A percentile compares a stretch with the other conserved stretches of the same genome.
These are phyloP conservation scores for Drosophila lini DNA, from an alignment of 1,140 invertebrate species.

Conservation along the genomic window DNA sequence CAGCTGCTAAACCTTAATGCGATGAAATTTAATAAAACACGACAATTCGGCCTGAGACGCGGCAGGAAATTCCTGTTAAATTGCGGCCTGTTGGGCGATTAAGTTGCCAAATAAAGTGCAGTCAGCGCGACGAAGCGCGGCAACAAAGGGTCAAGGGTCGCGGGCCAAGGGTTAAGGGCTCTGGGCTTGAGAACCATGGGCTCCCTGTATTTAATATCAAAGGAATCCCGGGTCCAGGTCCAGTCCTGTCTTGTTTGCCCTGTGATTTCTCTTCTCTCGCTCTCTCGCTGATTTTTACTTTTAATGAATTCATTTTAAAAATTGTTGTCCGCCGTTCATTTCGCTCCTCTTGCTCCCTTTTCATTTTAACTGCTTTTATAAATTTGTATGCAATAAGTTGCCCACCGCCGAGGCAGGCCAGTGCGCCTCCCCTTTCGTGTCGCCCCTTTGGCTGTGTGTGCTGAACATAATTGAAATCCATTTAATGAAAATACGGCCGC, in stretches of 20 bases:
- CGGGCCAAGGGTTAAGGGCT: constrained; percentile 15
- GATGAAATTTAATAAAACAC: constrained; percentile 76
- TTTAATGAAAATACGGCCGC: constrained; percentile 79
- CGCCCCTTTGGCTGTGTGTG: constrained; percentile 24
- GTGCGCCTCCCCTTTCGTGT: constrained; percentile 6
- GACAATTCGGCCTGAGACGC: constrained; percentile 29
- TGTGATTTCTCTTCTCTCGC: constrained; percentile 66
- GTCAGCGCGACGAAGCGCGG: constrained; percentile 42
- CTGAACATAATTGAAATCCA: constrained; percentile 80
- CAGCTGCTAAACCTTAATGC: constrained; percentile 62
- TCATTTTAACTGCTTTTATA: constrained; percentile 69
- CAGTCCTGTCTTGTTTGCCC: constrained; percentile 59
- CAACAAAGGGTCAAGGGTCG: constrained; percentile 63
- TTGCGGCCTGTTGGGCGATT: constrained; percentile 72
- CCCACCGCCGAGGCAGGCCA: constrained; percentile 1
- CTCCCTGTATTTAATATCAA: constrained; percentile 77
- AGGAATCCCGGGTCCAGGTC: constrained; percentile 43
- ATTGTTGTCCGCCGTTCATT: constrained; percentile 41
- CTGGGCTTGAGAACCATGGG: neutral
- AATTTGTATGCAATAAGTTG: constrained; percentile 71
- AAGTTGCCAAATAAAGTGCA: constrained; percentile 82
- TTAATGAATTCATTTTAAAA: constrained; percentile 80
- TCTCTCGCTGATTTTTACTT: constrained; percentile 74
- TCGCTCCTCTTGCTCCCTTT: constrained; percentile 25
- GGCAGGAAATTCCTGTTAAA: constrained; percentile 70